phyloP scores from a whole-genome alignment of 2,888 invertebrate genomes.

The Caenorhabditis angaria region DNA sequence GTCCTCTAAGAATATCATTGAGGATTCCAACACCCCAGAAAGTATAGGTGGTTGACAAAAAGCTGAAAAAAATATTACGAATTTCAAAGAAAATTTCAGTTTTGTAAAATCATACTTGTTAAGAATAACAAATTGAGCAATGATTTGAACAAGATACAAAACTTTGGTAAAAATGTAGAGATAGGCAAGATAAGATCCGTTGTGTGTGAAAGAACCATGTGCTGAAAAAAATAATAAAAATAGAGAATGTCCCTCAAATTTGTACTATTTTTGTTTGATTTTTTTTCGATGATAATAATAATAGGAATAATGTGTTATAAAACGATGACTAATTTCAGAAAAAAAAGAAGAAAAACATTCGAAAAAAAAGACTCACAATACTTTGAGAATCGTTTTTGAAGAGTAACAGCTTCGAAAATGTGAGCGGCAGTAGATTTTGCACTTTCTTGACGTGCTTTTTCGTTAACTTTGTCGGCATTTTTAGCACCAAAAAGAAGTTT shows the following conservation, averaged over 20 bases:
- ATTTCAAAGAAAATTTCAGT: conserved; percentile 5
- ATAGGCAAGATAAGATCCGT: conserved; percentile 69
- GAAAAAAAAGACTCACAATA: conserved; percentile 27
- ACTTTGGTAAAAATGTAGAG: conserved; percentile 71
- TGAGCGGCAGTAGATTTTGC: conserved; percentile 74
- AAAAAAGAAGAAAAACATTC: background rate
- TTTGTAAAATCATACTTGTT: conserved; percentile 60
- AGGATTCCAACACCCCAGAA: conserved; percentile 72
- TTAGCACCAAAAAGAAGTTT: conserved; percentile 63
- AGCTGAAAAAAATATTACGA: conserved; percentile 46
- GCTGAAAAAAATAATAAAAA: conserved; percentile 33
- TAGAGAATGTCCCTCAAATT: background rate
- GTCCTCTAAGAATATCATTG: conserved; percentile 66
- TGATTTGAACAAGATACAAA: conserved; percentile 69
- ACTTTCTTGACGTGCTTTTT: conserved; percentile 37
- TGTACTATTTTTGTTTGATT: background rate
- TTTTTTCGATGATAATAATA: conserved; percentile 2
- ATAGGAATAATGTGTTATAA: background rate
- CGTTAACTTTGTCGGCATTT: conserved; percentile 74
- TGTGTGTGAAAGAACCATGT: conserved; percentile 54
- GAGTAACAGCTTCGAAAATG: conserved; percentile 74
- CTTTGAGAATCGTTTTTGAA: conserved; percentile 73
- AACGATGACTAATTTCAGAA: background rate
- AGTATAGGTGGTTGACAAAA: conserved; percentile 71
- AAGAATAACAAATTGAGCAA: conserved; percentile 72